Conservation (phyloP, 2,113 vertebrate genomes). For the Dissostichus mawsoni region DNA sequence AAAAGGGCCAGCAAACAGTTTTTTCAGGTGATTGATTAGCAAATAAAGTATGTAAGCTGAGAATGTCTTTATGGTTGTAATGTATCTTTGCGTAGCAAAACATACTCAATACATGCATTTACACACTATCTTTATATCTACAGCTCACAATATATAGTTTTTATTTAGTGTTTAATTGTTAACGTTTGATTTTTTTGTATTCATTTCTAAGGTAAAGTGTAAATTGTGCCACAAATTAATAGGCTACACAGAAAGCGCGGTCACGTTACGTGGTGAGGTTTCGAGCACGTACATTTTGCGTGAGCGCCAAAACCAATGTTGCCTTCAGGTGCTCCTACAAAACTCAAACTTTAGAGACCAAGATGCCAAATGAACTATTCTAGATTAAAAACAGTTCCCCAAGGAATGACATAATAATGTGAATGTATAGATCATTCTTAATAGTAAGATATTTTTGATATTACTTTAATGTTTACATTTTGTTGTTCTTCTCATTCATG, state of each 20-base stretch:
- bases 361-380: not conserved
- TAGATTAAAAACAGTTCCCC: not conserved
- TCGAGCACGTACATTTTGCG: slow-evolving; percentile 15
- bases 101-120: too few relatives aligned
- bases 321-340: slow-evolving; percentile 27
- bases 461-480: not conserved
- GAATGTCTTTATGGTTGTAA: slow-evolving; percentile 1
- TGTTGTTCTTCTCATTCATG: not conserved
- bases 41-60: slow-evolving; percentile 61
- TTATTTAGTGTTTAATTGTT: too few relatives aligned
- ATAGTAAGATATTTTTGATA: not conserved
- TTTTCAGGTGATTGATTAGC: slow-evolving; percentile 70
- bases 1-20: slow-evolving; percentile 57
- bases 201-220: too few relatives aligned
- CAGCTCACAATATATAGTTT: too few relatives aligned
- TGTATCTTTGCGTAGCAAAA: not conserved
- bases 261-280: slow-evolving; percentile 36
- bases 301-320: slow-evolving; percentile 38
- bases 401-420: not conserved
- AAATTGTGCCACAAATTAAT: not conserved
- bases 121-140: too few relatives aligned
- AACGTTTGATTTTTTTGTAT: too few relatives aligned
- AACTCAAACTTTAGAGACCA: not conserved
- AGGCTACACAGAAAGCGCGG: slow-evolving; percentile 12
- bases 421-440: not conserved